Percentiles rank a stretch among this genome's conserved stretches.
Conservation (phyloP, 1,140 invertebrate genomes). For the Sinonovacula constricta region DNA sequence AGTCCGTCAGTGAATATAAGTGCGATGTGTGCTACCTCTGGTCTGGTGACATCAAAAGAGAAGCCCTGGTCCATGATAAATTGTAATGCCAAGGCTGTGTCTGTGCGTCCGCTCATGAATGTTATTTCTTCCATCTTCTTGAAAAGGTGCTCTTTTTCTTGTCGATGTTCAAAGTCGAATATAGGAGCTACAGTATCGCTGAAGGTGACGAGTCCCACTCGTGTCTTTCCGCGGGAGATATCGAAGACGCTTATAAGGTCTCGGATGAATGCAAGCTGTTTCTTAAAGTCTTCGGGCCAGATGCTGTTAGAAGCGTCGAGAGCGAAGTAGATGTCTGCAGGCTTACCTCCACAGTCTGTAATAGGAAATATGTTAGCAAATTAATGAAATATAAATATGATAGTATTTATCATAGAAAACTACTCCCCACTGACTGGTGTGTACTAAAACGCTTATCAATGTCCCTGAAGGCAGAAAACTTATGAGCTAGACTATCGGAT, state of each 20-base stretch:
- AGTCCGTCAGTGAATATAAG: conserved; percentile 72
- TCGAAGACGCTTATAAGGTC: conserved; percentile 63
- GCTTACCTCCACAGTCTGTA: conserved; percentile 70
- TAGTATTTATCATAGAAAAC: too few relatives aligned
- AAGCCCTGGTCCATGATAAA: conserved; percentile 58
- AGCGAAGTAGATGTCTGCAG: conserved; percentile 74
- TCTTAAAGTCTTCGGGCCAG: conserved; percentile 68
- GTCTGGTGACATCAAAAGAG: conserved; percentile 41
- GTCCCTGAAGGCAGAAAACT: too few relatives aligned
- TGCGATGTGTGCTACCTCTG: conserved; percentile 63
- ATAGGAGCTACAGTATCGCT: conserved; percentile 61
- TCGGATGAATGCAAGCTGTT: conserved; percentile 65
- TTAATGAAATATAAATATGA: too few relatives aligned
- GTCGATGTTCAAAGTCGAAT: conserved; percentile 59
- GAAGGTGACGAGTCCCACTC: conserved; percentile 68
- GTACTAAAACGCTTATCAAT: too few relatives aligned
- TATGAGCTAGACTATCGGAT: too few relatives aligned
- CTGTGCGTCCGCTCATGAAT: conserved; percentile 66
- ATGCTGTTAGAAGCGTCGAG: conserved; percentile 75
- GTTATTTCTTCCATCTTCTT: conserved; percentile 57
- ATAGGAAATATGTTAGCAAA: conserved; percentile 26
- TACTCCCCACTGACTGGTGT: too few relatives aligned
- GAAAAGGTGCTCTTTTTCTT: conserved; percentile 56
- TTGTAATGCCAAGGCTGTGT: conserved; percentile 69
- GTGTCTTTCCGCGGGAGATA: conserved; percentile 56